Conservation (phyloP, 2,888 invertebrate genomes). For the Plutella xylostella region DNA sequence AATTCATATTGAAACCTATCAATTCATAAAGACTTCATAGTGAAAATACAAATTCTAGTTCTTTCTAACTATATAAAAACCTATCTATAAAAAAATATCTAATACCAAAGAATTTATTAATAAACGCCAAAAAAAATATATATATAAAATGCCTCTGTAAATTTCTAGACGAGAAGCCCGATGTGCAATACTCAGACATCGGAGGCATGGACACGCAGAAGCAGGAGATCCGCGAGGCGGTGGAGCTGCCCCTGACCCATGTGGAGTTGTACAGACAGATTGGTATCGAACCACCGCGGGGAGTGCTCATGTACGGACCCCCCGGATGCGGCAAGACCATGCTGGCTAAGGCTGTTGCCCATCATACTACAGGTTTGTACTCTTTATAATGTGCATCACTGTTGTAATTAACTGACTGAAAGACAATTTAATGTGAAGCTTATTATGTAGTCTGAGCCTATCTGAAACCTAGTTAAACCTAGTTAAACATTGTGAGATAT, state of each 20-base stretch:
- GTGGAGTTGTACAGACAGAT: constrained; percentile 98
- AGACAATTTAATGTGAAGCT: neutral
- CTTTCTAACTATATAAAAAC: too few relatives aligned
- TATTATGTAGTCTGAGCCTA: too few relatives aligned
- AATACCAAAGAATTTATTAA: too few relatives aligned
- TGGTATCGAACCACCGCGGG: constrained; percentile 98
- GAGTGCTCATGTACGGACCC: constrained; percentile 99
- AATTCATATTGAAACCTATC: too few relatives aligned
- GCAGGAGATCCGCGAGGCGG: constrained; percentile 98
- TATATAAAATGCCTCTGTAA: neutral
- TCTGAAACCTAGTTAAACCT: too few relatives aligned
- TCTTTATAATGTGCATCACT: neutral
- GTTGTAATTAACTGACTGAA: neutral
- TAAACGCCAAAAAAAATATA: too few relatives aligned
- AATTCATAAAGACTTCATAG: too few relatives aligned
- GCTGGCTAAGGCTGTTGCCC: constrained; percentile 98
- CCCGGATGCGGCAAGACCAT: constrained; percentile 99
- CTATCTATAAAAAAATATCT: too few relatives aligned
- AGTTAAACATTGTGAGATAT: too few relatives aligned
- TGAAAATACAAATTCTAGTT: too few relatives aligned
- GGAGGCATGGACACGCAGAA: constrained; percentile 99
- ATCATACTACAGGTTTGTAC: constrained; percentile 92
- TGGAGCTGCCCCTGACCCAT: constrained; percentile 97
- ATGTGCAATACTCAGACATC: constrained; percentile 96
- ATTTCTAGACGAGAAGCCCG: constrained; percentile 91